Evolutionary conservation across 2,888 invertebrate species (phyloP).

Genomic region (Megaustenia siamemsis): DNA sequence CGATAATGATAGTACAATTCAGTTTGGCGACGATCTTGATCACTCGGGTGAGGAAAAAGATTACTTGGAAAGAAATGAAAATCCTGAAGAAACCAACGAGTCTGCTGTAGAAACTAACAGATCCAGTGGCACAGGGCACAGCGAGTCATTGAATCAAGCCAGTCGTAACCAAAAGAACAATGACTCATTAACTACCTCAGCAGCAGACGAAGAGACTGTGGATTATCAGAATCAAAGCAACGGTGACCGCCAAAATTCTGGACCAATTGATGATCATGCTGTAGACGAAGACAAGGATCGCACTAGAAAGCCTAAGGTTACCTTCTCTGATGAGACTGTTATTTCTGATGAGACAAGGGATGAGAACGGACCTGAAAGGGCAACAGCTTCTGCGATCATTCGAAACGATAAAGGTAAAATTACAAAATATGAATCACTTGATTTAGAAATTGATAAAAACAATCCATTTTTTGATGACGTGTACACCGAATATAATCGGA

Average conservation of each 20-base stretch:
- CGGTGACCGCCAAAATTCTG: not conserved
- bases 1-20: slow-evolving; percentile 3
- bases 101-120: not conserved
- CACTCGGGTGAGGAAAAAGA: not conserved
- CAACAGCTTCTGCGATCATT: not conserved
- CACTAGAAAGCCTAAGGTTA: not conserved
- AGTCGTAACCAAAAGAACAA: not conserved
- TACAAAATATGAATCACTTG: slow-evolving; percentile 48
- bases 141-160: not conserved
- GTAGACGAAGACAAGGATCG: not conserved
- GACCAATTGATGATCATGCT: not conserved
- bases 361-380: not conserved
- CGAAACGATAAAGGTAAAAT: slow-evolving; percentile 45
- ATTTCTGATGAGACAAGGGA: not conserved
- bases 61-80: not conserved
- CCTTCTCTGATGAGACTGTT: not conserved
- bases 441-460: slow-evolving; percentile 49
- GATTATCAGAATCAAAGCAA: not conserved
- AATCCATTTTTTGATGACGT: slow-evolving; percentile 51
- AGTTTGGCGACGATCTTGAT: slow-evolving; percentile 3
- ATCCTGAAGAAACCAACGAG: not conserved
- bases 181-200: no score
- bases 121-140: not conserved
- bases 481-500: slow-evolving; percentile 41
- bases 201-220: not conserved